Evolutionary conservation across 2,797 vertebrate genomes (phyloP).

Genomic region (Geotrypetes seraphini): DNA sequence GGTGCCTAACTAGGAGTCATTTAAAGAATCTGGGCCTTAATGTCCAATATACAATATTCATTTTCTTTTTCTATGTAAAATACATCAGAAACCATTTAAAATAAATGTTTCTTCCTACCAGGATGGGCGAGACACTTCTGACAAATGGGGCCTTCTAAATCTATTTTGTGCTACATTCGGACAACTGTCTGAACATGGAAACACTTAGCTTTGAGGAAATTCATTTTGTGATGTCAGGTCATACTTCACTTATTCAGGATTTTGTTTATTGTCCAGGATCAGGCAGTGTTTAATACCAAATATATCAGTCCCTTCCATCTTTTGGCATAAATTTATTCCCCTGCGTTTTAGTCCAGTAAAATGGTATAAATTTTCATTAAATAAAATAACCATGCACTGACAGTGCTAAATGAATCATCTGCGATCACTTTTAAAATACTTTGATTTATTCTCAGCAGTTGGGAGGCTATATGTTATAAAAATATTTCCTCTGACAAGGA

Average conservation of each 20-base stretch:
- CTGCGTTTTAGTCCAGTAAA: slow-evolving; percentile 18
- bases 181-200: slow-evolving; percentile 1
- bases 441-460: slow-evolving; percentile 36
- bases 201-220: slow-evolving; percentile 5
- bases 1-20: too few species aligned
- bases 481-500: slow-evolving; percentile 44
- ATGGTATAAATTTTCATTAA: slow-evolving; percentile 39
- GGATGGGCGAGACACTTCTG: too few species aligned
- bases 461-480: slow-evolving; percentile 27
- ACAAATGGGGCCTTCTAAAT: too few species aligned
- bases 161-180: slow-evolving; percentile 1
- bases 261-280: slow-evolving; percentile 5
- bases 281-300: slow-evolving; percentile 3
- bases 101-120: too few species aligned
- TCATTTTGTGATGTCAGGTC: background rate
- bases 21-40: too few species aligned
- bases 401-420: slow-evolving; percentile 37
- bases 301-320: background rate
- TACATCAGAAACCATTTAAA: too few species aligned
- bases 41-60: too few species aligned
- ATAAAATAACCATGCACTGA: slow-evolving; percentile 37
- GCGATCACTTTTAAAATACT: slow-evolving; percentile 36
- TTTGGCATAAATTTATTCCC: slow-evolving; percentile 23
- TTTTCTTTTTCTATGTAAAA: too few species aligned
- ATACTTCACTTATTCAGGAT: background rate